phyloP scores from a whole-genome alignment of 2,797 vertebrate genomes.

The Propithecus deckenii region DNA sequence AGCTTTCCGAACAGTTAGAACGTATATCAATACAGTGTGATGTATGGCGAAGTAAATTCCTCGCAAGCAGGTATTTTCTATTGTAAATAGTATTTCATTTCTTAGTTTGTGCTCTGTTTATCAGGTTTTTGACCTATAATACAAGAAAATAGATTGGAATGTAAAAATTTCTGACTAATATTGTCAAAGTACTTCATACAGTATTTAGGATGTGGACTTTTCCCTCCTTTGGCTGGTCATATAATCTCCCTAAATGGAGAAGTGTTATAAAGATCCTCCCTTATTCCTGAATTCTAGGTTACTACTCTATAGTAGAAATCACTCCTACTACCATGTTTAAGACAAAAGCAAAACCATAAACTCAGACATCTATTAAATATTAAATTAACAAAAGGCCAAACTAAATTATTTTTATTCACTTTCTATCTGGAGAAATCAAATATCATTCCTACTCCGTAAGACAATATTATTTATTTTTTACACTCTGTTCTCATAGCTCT shows the following conservation, averaged over 20 bases:
- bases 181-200: not conserved
- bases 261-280: not conserved
- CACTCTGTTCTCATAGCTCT: not conserved
- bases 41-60: constrained; percentile 99
- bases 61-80: constrained; percentile 93
- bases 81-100: not conserved
- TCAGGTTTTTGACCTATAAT: not conserved
- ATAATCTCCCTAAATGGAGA: not conserved
- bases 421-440: not conserved
- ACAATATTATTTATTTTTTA: not conserved
- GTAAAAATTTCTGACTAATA: not conserved
- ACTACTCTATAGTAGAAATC: not conserved
- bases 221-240: not conserved
- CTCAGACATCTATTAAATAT: not conserved
- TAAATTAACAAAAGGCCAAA: not conserved
- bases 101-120: not conserved
- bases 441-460: not conserved
- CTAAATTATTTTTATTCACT: not conserved
- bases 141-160: not conserved
- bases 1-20: constrained; percentile 94
- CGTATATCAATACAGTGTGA: constrained; percentile 99
- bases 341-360: not conserved
- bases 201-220: not conserved
- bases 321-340: not conserved
- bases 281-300: not conserved